Evolutionary conservation across 2,797 vertebrate genomes (phyloP).

Genomic region (Aselliscus stoliczkanus): DNA sequence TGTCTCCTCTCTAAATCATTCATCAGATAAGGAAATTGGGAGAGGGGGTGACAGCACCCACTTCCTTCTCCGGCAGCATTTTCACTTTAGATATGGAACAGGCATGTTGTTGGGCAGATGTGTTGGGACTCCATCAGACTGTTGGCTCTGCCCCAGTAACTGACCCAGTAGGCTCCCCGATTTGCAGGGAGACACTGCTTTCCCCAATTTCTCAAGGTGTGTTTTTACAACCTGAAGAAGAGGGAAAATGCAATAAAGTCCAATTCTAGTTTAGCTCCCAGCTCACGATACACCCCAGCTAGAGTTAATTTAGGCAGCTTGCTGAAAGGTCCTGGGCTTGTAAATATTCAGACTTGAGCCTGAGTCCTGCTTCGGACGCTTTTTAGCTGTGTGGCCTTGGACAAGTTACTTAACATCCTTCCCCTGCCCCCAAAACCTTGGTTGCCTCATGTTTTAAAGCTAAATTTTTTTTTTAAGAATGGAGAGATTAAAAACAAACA

Average conservation of each 20-base stretch:
- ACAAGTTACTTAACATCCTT: background rate
- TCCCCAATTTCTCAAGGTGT: background rate
- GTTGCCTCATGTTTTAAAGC: background rate
- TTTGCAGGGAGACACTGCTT: background rate
- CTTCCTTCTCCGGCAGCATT: background rate
- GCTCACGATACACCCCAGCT: background rate
- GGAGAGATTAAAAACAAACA: background rate
- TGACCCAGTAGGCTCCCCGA: background rate
- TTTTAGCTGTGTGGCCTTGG: background rate
- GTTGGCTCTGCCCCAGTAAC: background rate
- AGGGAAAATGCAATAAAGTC: background rate
- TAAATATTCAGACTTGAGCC: background rate
- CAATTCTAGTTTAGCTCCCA: background rate
- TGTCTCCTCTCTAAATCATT: slow-evolving; percentile 47
- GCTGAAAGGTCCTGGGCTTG: background rate
- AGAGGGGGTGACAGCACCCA: background rate
- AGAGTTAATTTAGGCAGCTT: background rate
- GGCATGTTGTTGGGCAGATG: background rate
- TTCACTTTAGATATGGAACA: background rate
- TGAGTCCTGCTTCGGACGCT: background rate
- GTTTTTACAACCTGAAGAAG: background rate
- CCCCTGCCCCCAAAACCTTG: background rate
- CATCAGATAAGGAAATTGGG: slow-evolving; percentile 36
- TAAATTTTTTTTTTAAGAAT: background rate
- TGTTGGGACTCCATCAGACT: no score